phyloP scores from a whole-genome alignment of 1,140 invertebrate species.

The Protaetia brevitarsis region DNA sequence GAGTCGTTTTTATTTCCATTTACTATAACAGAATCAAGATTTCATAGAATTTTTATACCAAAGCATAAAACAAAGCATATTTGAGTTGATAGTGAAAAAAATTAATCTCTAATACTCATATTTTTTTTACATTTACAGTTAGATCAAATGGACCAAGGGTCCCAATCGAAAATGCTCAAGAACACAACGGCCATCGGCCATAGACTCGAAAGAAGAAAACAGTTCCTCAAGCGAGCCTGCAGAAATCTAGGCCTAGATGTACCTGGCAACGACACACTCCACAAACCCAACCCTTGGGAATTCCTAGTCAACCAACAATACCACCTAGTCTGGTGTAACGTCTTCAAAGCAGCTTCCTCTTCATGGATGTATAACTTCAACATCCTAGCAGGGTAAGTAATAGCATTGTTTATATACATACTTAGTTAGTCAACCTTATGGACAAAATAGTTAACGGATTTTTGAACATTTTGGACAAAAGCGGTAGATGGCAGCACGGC shows the following conservation, averaged over 20 bases:
- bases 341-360: conserved; percentile 82
- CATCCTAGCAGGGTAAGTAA: conserved; percentile 66
- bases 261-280: conserved; percentile 62
- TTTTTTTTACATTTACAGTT: background rate
- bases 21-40: no score
- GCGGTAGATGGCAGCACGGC: no score
- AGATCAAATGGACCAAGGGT: background rate
- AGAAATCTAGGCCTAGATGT: conserved; percentile 41
- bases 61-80: no score
- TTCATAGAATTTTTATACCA: no score
- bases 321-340: conserved; percentile 80
- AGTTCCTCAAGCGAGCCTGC: conserved; percentile 41
- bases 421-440: no score
- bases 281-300: conserved; percentile 76
- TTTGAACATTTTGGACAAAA: no score
- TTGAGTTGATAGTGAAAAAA: no score
- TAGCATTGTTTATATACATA: background rate
- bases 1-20: no score
- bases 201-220: conserved; percentile 38
- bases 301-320: conserved; percentile 76
- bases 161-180: background rate
- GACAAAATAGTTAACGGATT: no score
- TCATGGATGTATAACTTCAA: conserved; percentile 91
- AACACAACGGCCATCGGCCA: conserved; percentile 33
- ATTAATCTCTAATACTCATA: background rate